Evolutionary conservation across 2,797 vertebrate genomes (phyloP), one percentile per base, ranked within the genome.

Genomic region (Hybognathus amarus): DNA sequence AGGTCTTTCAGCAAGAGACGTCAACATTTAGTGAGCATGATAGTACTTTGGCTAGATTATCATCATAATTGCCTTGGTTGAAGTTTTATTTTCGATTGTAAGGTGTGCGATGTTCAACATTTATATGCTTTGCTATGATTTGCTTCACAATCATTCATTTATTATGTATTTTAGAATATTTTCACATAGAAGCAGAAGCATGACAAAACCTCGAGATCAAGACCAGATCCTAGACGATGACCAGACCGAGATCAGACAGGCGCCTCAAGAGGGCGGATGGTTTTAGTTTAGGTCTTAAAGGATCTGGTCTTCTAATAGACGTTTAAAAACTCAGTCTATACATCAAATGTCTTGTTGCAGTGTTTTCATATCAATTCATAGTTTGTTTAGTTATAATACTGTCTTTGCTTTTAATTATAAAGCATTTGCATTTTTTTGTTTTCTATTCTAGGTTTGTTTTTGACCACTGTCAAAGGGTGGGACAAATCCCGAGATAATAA

Each of bases 401-500:
- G 54, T 70, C 10, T 73, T 38, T 73, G 64, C 33, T 27, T 66
- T 36, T 86, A 42, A 56, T 88, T 87, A 30, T 33, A 73, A 33
- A 52, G 70, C 10, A 0, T 20, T 74, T 30, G 30, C 20, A 2
- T 76, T 61, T 76, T 59, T 18, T 12, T 52, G 15, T 76, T 76
- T 76, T 76, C 54, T 76, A 27, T 88, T 85, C 90, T 87, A 85
- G 83, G 79, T 66, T 73, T 74, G 17, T 79, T 68, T 73, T 84
- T 75, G 42, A 69, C 73, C 76, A 78, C 69, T 40, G 84, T 71
- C 63, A 77, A 74, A 24, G 33, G 54, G 83, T 70, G 77, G 80
- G 86, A 67, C 38, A 52, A 27, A 61, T 81, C 89, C 63, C 6
- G 91, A 92, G 88, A 94, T 95, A 94, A 94, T 91, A 93, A 90